phyloP scores from a whole-genome alignment of 2,113 vertebrate genomes.

The Mirounga angustirostris region DNA sequence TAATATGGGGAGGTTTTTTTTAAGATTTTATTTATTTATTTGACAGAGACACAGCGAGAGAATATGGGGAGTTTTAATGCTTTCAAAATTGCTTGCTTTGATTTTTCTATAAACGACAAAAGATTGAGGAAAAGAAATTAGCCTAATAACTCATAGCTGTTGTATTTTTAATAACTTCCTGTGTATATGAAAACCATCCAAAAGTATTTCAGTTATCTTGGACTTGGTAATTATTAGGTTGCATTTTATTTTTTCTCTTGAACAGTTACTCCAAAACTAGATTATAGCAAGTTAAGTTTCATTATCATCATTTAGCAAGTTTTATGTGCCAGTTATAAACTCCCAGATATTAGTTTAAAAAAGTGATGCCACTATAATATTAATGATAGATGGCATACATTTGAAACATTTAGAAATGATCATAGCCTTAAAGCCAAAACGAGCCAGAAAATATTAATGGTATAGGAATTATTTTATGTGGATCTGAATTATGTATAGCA shows the following conservation, averaged over 20 bases:
- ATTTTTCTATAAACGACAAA: background rate
- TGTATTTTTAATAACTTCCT: background rate
- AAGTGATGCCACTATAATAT: constrained; percentile 84
- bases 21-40: too few relatives aligned
- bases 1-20: background rate
- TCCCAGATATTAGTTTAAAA: constrained; percentile 87
- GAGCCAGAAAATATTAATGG: constrained; percentile 89
- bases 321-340: constrained; percentile 85
- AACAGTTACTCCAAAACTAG: constrained; percentile 72
- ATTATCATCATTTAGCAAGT: constrained; percentile 77
- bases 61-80: background rate
- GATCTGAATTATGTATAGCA: constrained; percentile 89
- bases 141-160: background rate
- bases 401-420: constrained; percentile 90
- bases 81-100: constrained; percentile 41
- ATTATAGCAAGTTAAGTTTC: constrained; percentile 75
- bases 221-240: background rate
- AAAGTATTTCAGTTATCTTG: constrained; percentile 33
- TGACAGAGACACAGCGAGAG: too few relatives aligned
- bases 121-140: background rate
- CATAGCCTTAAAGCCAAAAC: constrained; percentile 88
- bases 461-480: constrained; percentile 85
- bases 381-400: constrained; percentile 89
- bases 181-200: constrained; percentile 14
- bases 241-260: constrained; percentile 68